Evolutionary conservation across 2,113 vertebrate species (phyloP).

Genomic region (Conger conger): DNA sequence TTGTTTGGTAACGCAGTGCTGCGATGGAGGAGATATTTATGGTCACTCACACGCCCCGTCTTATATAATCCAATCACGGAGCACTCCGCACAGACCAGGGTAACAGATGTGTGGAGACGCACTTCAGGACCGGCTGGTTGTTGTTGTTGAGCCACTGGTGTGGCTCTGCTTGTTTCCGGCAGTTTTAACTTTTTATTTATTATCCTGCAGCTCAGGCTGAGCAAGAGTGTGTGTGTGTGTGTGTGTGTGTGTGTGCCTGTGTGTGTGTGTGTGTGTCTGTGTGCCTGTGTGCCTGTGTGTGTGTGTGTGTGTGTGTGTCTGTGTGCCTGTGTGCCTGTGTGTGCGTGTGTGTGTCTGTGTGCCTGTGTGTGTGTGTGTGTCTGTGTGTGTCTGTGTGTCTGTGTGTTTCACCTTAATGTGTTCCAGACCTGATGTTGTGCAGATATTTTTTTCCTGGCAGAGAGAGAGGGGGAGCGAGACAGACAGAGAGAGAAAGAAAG

Average conservation of each 20-base stretch:
- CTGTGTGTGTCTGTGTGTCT: slow-evolving; percentile 50
- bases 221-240: slow-evolving; percentile 45
- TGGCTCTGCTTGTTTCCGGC: slow-evolving; percentile 10
- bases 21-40: neutral
- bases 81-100: neutral
- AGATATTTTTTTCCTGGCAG: slow-evolving; percentile 47
- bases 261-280: slow-evolving; percentile 50
- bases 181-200: slow-evolving; percentile 23
- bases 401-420: slow-evolving; percentile 55
- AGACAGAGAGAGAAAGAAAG: slow-evolving; percentile 46
- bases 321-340: slow-evolving; percentile 46
- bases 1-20: neutral
- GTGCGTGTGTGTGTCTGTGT: slow-evolving; percentile 50
- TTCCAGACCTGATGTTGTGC: slow-evolving; percentile 75
- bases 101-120: slow-evolving; percentile 1
- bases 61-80: neutral
- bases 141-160: neutral
- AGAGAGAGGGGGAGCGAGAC: slow-evolving; percentile 49
- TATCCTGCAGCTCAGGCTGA: slow-evolving; percentile 26
- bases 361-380: slow-evolving; percentile 45
- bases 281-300: slow-evolving; percentile 48
- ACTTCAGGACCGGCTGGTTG: neutral
- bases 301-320: slow-evolving; percentile 50
- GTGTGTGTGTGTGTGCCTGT: slow-evolving; percentile 42
- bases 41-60: neutral